Base-by-base conservation (phyloP, 2,888 invertebrate genomes). In the Caenorhabditis panamensis region DNA sequence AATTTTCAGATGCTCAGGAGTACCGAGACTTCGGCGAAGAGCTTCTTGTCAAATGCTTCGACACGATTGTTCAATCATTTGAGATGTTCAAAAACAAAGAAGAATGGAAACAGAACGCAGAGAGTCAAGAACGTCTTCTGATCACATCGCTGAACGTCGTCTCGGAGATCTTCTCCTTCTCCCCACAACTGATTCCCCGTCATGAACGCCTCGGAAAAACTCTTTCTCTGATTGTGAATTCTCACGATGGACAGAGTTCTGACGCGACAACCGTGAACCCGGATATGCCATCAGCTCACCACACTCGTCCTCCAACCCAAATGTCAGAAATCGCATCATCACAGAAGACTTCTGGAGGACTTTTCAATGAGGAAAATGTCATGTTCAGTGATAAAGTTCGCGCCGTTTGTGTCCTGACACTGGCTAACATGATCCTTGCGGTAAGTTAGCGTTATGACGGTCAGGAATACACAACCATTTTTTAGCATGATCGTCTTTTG, bases 121-220 rank as follows among this genome's bases (percentile, higher is more conserved):
- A 44, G 36, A 28, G 22, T 8, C 69, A 79, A 24, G 80, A 80
- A 51, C 59, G 71, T 41, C 18, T 64, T 56, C 66, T 80, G 8
- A 56, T 58, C 24, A 36, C 18, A 0, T 49, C 66, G 9, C 54
- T 80, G 16, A 66, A 69, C 51, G 53, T 80, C 2, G 56, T 61
- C 4, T 59, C 56, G 22, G 80, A 80, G 51, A 66, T 76, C 6
- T 61, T 80, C 47, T 37, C 69, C 11, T 76, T 56, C n/a, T 75
- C 64, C 1, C 80, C 80, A 2, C 37, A 56, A n/a, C 37, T 80
- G 24, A 51, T 76, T 56, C 56, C 62, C 24, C n/a, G 41, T 11
- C 56, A 80, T 49, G 80, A 76, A 47, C 26, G 80, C 16, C 54
- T 80, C 53, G 80, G 47, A 16, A 80, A 80, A 37, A 80, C 76